Base-by-base conservation (phyloP, 2,888 invertebrate species). In the Orthonychiurus folsomi region DNA sequence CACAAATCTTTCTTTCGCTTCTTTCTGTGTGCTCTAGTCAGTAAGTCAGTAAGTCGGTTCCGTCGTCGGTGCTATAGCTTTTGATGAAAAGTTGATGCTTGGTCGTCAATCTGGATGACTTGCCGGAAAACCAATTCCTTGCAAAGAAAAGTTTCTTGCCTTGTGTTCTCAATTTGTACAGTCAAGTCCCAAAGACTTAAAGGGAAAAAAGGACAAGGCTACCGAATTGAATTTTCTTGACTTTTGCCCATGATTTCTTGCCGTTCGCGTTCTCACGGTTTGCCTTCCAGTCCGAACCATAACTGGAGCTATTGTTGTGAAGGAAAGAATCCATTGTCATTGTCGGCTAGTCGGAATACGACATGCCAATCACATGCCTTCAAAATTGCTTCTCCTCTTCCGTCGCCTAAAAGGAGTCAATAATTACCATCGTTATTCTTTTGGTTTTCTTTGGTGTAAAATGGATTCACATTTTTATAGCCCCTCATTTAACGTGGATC, bases 371-470 rank as follows among this genome's bases (percentile, higher is more conserved):
- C 70, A 70, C 64, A 37, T 65, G 67, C 68, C 66, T 65, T 60
- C 60, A 55, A 64, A 63, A 66, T 55, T n/a, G 12, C 24, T 55
- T 12, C 55, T 55, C 24, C 25, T 5, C 24, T 55, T 25, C 25
- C 24, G 25, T 23, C 20, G 66, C 63, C 64, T 66, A 63, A 66
- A 67, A 60, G 37, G 5, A 69, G 67, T 67, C 69, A 71, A 71
- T 71, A 71, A 71, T 71, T 71, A 69, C 68, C 53, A 61, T 70
- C 70, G 70, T 70, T 70, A 70, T 69, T 66, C 63, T 69, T 69
- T 70, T 66, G 66, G 70, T 67, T 70, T 69, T 55, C 23, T 3
- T 15, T 37, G 15, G 9, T 37, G 37, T 37, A 37, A 37, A 37
- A 37, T 37, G 37, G 15, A 37, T 37, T 37, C 37, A 37, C 15